Evolutionary conservation across 2,888 invertebrate species (phyloP).

Genomic region (Agrilus cyanescens): DNA sequence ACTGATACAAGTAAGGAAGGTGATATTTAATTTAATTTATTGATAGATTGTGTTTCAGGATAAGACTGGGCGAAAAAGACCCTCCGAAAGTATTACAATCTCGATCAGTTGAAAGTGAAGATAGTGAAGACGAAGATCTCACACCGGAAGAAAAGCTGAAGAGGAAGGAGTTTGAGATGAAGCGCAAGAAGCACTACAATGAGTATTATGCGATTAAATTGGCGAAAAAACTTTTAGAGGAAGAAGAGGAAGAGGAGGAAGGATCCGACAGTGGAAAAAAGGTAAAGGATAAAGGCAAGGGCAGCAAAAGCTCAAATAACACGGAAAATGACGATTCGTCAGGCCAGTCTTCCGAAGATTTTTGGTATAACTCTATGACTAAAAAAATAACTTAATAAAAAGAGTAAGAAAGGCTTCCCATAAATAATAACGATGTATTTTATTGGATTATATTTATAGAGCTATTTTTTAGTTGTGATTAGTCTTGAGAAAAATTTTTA

Average conservation of each 20-base stretch:
- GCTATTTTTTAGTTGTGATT: too few relatives aligned
- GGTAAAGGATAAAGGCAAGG: too few relatives aligned
- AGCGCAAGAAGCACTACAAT: slow-evolving; percentile 94
- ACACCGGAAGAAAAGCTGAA: slow-evolving; percentile 46
- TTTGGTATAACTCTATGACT: too few relatives aligned
- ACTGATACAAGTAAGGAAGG: too few relatives aligned
- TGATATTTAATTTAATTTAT: background rate
- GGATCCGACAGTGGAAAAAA: slow-evolving; percentile 6
- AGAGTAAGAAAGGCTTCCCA: too few relatives aligned
- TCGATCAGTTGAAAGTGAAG: slow-evolving; percentile 23
- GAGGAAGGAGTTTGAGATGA: slow-evolving; percentile 75
- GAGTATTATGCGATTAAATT: slow-evolving; percentile 92
- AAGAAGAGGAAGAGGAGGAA: slow-evolving; percentile 78
- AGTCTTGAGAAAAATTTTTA: too few relatives aligned
- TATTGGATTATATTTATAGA: too few relatives aligned
- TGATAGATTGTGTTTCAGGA: slow-evolving; percentile 18
- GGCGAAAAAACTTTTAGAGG: slow-evolving; percentile 80
- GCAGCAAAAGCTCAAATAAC: too few relatives aligned
- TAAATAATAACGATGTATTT: too few relatives aligned
- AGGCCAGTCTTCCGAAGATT: too few relatives aligned
- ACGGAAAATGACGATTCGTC: too few relatives aligned
- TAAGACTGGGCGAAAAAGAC: slow-evolving; percentile 33
- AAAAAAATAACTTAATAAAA: too few relatives aligned
- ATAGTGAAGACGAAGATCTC: slow-evolving; percentile 31
- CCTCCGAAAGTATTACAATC: slow-evolving; percentile 38